Base-by-base conservation (phyloP, 2,888 invertebrate genomes). In the Thereva unica region DNA sequence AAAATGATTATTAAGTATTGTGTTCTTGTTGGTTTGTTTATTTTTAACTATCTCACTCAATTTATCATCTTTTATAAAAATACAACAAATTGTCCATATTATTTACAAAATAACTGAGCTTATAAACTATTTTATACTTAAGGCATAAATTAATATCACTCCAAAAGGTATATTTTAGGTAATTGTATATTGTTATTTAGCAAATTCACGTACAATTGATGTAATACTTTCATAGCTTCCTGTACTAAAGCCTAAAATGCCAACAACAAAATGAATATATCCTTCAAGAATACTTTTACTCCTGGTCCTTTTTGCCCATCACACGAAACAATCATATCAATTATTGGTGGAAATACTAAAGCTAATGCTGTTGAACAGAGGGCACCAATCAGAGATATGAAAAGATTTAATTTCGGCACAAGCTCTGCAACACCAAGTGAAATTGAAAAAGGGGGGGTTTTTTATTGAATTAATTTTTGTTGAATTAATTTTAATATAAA, bases 321-420 rank as follows among this genome's bases (percentile, higher is more conserved):
- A 76, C 87, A 89, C 67, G 84, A 82, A 0, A 87, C 84, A 4
- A 93, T 89, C 71, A 95, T 82, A 74, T 96, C 92, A 70, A 96
- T 88, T 66, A 94, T 84, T 0, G 95, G 92, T 1, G 96, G 96
- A 76, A 96, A 91, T 47, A 96, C 84, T 44, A 97, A 84, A 0
- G 95, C 95, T 70, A 97, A 81, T 0, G 92, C 88, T 4, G 95
- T 91, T 72, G 93, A 92, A 76, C 94, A 93, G 0, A 96, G 85
- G 0, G 96, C 93, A 4, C 97, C 97, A 38, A 97, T 92, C 69
- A 97, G 80, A 0, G 95, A 95, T 72, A 97, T 96, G 80, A 96
- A 93, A 1, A 93, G 83, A 3, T 90, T 89, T 70, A 97, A 82
- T 72, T 92, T 86, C 0, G 96, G 96, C 67, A 97, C 91, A 1